phyloP scores from a whole-genome alignment of 1,140 invertebrate species.

The Stratiolaelaps scimitus region DNA sequence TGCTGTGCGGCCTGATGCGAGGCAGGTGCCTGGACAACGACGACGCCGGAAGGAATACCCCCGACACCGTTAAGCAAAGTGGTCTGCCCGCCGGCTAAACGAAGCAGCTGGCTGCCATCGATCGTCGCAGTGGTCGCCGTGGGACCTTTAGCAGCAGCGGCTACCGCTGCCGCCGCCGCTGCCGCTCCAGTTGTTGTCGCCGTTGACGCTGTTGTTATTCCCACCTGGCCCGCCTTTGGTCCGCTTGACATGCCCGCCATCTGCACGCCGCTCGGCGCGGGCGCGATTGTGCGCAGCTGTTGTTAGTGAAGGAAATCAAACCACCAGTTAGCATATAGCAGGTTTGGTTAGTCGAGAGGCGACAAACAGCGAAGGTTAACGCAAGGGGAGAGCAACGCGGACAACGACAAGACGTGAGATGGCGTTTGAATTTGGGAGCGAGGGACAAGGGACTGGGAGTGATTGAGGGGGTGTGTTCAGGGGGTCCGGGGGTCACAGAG shows the following conservation, averaged over 20 bases:
- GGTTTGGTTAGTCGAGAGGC: not conserved
- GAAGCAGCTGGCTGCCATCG: not conserved
- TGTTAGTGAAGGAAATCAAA: constrained; percentile 15
- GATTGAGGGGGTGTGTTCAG: no score
- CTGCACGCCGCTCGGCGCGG: not conserved
- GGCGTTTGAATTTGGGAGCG: no score
- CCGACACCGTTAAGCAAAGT: not conserved
- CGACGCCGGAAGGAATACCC: constrained; percentile 12
- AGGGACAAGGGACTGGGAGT: no score
- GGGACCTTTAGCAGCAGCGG: not conserved
- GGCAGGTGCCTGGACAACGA: constrained; percentile 6
- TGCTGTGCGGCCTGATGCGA: not conserved
- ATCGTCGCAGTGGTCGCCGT: not conserved
- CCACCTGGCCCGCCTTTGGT: not conserved
- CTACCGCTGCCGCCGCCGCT: no score
- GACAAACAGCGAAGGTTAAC: not conserved
- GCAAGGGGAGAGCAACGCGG: no score
- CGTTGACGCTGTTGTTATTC: no score
- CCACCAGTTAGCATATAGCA: constrained; percentile 15
- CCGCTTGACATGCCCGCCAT: not conserved
- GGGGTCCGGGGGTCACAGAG: no score
- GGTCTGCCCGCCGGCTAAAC: not conserved
- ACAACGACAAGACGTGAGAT: no score
- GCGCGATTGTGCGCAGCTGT: constrained; percentile 23
- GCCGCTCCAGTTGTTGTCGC: no score